Evolutionary conservation across 2,797 vertebrate species (phyloP).

Genomic region (Aldrovandia affinis): DNA sequence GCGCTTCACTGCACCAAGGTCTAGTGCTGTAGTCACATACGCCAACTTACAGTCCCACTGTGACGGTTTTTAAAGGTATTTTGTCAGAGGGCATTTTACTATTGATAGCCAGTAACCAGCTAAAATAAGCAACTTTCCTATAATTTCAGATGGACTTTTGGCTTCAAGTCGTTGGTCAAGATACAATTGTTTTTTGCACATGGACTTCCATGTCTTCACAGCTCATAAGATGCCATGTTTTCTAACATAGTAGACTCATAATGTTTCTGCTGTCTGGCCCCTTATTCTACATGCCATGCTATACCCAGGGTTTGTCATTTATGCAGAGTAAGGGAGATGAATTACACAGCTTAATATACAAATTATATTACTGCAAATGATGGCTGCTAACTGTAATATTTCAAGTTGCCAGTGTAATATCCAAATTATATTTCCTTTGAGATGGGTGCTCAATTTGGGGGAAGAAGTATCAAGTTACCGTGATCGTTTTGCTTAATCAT

Average conservation of each 20-base stretch:
- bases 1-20: background rate
- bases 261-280: background rate
- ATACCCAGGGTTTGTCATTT: too few relatives aligned
- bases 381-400: background rate
- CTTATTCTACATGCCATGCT: background rate
- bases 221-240: too few relatives aligned
- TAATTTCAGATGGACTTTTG: background rate
- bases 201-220: background rate
- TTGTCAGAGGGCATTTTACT: background rate
- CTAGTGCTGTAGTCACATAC: background rate
- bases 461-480: background rate
- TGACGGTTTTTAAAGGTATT: background rate
- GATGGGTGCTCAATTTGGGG: background rate
- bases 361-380: too few relatives aligned
- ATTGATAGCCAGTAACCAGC: background rate
- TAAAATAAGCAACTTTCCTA: background rate
- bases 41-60: background rate
- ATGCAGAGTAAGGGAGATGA: too few relatives aligned
- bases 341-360: too few relatives aligned
- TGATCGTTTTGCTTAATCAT: background rate
- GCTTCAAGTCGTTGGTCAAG: background rate
- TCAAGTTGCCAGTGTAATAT: background rate
- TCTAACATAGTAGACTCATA: too few relatives aligned
- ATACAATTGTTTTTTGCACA: background rate
- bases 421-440: background rate